These are phyloP conservation scores for Zygaena filipendulae DNA, from an alignment of 2,888 invertebrate genomes.

Conservation along the genomic window DNA sequence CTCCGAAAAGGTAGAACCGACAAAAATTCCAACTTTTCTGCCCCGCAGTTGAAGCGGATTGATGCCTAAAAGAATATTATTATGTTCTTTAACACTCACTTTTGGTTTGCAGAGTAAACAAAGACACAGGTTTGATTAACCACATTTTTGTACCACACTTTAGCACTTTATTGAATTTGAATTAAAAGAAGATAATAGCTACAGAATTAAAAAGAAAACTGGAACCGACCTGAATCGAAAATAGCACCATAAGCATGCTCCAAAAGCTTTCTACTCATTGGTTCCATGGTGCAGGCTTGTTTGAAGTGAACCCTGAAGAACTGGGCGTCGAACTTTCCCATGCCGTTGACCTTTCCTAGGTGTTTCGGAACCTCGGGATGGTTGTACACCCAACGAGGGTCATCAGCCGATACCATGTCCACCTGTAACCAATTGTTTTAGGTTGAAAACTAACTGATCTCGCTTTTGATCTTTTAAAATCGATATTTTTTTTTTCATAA, in stretches of 20 bases:
- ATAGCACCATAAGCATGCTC: conserved; percentile 76
- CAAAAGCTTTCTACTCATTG: conserved; percentile 73
- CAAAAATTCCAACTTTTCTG: conserved; percentile 52
- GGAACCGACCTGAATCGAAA: conserved; percentile 66
- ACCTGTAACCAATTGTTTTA: no score
- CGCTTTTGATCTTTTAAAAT: not conserved
- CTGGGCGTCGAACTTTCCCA: conserved; percentile 73
- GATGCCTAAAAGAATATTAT: conserved; percentile 23
- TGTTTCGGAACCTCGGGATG: conserved; percentile 73
- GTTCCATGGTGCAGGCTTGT: conserved; percentile 72
- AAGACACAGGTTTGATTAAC: no score
- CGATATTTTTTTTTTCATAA: not conserved
- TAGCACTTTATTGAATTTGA: no score
- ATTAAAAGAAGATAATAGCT: not conserved
- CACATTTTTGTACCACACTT: no score
- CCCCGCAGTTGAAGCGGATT: conserved; percentile 62
- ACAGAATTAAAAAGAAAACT: not conserved
- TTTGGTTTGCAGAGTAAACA: no score
- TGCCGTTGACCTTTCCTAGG: conserved; percentile 69
- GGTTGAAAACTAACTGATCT: not conserved
- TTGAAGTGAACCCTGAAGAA: conserved; percentile 74
- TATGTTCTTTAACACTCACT: no score
- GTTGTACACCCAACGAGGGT: conserved; percentile 71
- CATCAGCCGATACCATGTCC: conserved; percentile 80
- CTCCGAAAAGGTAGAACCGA: conserved; percentile 62